phyloP scores from a whole-genome alignment of 2,113 vertebrate genomes.

The Hemibagrus wyckioides region DNA sequence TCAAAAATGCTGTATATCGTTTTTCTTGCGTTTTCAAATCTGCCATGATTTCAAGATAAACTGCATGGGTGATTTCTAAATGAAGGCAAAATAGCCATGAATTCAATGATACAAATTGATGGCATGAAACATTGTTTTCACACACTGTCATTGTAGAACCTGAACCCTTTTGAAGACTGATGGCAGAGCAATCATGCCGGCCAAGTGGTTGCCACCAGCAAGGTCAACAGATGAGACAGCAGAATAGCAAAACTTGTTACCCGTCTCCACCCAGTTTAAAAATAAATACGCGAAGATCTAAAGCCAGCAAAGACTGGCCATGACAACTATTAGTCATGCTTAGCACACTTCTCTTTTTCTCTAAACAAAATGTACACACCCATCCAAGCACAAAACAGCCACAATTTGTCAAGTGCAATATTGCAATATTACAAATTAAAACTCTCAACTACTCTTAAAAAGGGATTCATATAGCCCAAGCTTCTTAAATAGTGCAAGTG shows the following conservation, averaged over 20 bases:
- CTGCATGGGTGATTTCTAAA: background rate
- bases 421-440: background rate
- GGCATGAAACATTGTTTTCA: background rate
- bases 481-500: background rate
- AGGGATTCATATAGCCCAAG: background rate
- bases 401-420: background rate
- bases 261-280: conserved; percentile 40
- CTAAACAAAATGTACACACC: conserved; percentile 33
- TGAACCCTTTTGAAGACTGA: background rate
- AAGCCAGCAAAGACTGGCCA: background rate
- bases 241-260: background rate
- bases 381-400: conserved; percentile 20
- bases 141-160: background rate
- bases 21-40: background rate
- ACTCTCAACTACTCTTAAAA: background rate
- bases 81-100: background rate
- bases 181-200: background rate
- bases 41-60: background rate
- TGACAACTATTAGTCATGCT: background rate
- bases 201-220: background rate
- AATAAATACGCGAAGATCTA: background rate
- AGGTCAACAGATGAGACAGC: background rate
- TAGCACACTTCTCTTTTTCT: conserved; percentile 41
- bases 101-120: background rate
- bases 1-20: background rate